Evolutionary conservation across 2,797 vertebrate genomes (phyloP).

Genomic region (Loris lydekkerianus): DNA sequence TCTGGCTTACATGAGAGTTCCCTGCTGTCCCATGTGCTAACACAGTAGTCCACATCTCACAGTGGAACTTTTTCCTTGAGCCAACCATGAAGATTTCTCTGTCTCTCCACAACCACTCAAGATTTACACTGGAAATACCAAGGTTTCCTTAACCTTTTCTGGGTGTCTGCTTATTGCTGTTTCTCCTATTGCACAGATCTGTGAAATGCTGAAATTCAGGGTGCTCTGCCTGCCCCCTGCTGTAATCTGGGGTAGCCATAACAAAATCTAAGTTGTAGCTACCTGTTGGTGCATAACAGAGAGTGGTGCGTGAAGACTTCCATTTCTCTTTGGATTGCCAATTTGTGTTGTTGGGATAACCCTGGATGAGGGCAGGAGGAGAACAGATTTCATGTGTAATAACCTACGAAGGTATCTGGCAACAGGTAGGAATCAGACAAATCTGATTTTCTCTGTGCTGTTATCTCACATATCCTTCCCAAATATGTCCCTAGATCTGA

Average conservation of each 20-base stretch:
- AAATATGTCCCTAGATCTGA: neutral
- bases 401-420: neutral
- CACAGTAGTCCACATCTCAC: neutral
- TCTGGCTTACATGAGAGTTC: no score
- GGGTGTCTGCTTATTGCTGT: neutral
- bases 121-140: neutral
- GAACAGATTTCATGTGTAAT: neutral
- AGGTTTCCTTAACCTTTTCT: neutral
- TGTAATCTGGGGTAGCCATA: neutral
- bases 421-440: neutral
- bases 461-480: neutral
- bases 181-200: neutral
- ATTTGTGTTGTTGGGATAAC: neutral
- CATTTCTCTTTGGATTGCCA: neutral
- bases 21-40: fast-evolving
- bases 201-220: neutral
- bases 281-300: neutral
- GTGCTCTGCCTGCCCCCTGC: neutral
- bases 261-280: neutral
- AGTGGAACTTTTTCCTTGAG: neutral
- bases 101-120: neutral
- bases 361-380: neutral
- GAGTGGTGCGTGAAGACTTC: neutral
- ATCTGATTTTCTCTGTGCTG: neutral
- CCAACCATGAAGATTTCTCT: neutral